Conservation (phyloP, 2,113 vertebrate species). For the Macaca mulatta region DNA sequence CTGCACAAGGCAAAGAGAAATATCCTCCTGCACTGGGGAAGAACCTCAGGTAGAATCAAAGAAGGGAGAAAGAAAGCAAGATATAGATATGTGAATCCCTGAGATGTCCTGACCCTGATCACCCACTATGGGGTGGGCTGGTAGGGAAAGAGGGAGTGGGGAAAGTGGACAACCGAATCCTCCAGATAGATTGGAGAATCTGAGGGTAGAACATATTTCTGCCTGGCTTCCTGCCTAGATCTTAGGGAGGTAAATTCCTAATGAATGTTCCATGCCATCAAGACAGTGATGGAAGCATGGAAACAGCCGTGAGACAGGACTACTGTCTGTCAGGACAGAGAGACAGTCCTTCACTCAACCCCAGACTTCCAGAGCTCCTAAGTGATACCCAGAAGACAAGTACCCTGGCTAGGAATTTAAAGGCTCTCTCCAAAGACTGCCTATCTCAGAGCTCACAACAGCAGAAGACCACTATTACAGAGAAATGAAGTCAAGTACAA, state of each 20-base stretch:
- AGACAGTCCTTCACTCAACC: not conserved
- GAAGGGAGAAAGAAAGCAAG: not conserved
- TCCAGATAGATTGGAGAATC: not conserved
- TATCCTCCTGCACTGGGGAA: too few species aligned
- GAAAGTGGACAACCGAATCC: not conserved
- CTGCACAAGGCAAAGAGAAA: not conserved
- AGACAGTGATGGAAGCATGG: not conserved
- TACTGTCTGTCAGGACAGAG: not conserved
- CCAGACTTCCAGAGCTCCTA: too few species aligned
- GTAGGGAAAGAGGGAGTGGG: fast-evolving
- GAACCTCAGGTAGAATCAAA: not conserved
- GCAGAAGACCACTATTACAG: not conserved
- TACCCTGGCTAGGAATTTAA: not conserved
- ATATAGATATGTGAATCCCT: not conserved
- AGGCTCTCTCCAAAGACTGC: not conserved
- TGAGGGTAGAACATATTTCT: not conserved
- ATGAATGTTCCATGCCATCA: not conserved
- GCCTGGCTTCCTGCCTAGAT: not conserved
- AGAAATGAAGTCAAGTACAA: not conserved
- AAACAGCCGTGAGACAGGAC: not conserved
- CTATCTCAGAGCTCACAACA: not conserved
- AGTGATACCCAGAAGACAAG: not conserved
- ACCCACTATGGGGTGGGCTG: too few species aligned
- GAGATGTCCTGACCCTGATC: not conserved
- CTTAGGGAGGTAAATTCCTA: not conserved